Percentiles rank a stretch among this genome's conserved stretches.
Conservation (phyloP, 2,797 vertebrate species). For the Helicolenus hilgendorfi region DNA sequence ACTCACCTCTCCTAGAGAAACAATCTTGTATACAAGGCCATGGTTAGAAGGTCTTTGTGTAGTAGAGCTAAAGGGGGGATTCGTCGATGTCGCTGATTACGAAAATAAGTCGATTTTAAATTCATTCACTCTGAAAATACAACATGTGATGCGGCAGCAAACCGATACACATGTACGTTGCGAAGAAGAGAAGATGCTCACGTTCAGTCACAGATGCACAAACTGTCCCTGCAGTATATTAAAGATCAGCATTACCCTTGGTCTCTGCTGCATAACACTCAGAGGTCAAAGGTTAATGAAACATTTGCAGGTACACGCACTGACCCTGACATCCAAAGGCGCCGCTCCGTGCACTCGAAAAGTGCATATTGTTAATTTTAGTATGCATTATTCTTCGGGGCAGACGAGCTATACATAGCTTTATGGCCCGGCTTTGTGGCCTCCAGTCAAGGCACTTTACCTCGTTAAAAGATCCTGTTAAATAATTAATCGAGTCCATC, state of each 20-base stretch:
- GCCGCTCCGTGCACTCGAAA: conserved; percentile 33
- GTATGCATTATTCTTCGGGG: conserved; percentile 59
- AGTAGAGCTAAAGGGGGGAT: not conserved
- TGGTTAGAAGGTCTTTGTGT: not conserved
- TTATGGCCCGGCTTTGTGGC: conserved; percentile 56
- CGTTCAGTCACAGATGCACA: not conserved
- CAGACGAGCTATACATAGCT: conserved; percentile 72
- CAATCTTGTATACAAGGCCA: not conserved
- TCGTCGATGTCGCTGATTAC: not conserved
- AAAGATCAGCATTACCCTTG: conserved; percentile 41
- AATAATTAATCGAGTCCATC: conserved; percentile 87
- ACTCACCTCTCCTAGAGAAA: conserved; percentile 2
- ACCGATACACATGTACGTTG: not conserved
- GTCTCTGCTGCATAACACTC: conserved; percentile 15
- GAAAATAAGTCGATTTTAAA: not conserved
- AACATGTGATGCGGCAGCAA: not conserved
- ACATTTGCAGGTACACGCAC: conserved; percentile 63
- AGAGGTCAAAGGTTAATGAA: conserved; percentile 68
- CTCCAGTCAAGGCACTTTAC: conserved; percentile 77
- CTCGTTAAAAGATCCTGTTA: conserved; percentile 80
- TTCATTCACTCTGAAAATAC: not conserved
- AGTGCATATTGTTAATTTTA: conserved; percentile 67
- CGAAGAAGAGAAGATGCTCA: not conserved
- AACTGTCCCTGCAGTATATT: not conserved
- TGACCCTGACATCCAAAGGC: conserved; percentile 51